Base-by-base conservation (phyloP, 2,797 vertebrate species). In the Semotilus atromaculatus region DNA sequence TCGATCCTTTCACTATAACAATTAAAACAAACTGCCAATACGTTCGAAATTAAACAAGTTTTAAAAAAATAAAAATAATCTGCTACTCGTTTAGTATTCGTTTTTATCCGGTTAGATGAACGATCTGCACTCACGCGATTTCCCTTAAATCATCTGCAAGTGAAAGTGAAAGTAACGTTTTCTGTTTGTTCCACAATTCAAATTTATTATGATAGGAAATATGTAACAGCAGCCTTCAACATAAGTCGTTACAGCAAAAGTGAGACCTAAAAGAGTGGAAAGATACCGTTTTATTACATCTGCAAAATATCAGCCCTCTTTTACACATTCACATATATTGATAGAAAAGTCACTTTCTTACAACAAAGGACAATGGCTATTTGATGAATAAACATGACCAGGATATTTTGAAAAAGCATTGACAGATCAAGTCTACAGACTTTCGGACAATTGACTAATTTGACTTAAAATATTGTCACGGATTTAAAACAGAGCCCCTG, bases 231-330 rank as follows among this genome's bases (percentile, higher is more conserved):
- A 73, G 31, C n/a, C 16, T 76, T 77, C 14, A 8, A 19, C 6
- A 4, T 19, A n/a, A 40, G 75, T 77, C 14, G 5, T 77, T 26
- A 40, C n/a, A 74, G 43, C 13, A 77, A 13, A 53, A 68, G 7
- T 3, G 9, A 72, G 38, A 36, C 31, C n/a, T 7, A 48, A 43
- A 43, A 11, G 36, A 45, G 1, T 78, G 53, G 3, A 74, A 75
- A 55, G 40, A 86, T 62, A 74, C 21, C 2, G 29, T 85, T 83
- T 85, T 71, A 82, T 86, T 88, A 77, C 0, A 71, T 80, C 55
- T 71, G 34, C 62, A 76, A 72, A 45, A 60, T 1, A 38, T 81
- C 53, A 34, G 45, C 79, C 55, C 26, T 31, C 29, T 72, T 71
- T 81, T 23, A 48, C 21, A 19, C 53, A 64, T 36, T 48, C 10